A percentile compares a stretch with the other conserved stretches of the same genome.
These are phyloP conservation scores for Leptinotarsa lineolata DNA, from an alignment of 1,140 invertebrate species.

Conservation along the genomic window DNA sequence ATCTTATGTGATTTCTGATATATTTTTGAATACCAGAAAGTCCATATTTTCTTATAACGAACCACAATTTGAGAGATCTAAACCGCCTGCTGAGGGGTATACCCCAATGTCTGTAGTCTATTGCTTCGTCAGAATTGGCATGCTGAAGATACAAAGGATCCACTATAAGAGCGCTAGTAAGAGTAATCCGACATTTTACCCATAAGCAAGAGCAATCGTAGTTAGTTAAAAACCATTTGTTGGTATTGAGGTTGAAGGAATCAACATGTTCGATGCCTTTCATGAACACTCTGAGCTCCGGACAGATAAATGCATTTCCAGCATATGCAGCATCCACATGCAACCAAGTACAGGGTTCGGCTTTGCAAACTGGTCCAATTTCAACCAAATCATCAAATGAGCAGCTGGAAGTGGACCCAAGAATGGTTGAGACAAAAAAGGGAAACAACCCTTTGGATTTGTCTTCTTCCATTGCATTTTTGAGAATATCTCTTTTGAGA, in stretches of 20 bases:
- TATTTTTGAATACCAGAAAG: constrained; percentile 80
- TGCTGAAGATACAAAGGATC: constrained; percentile 92
- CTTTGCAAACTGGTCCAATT: constrained; percentile 78
- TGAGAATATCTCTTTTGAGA: constrained; percentile 74
- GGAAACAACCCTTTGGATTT: constrained; percentile 78
- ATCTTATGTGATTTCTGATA: constrained; percentile 83
- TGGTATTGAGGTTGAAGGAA: constrained; percentile 92
- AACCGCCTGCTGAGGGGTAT: constrained; percentile 87
- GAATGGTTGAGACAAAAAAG: constrained; percentile 81
- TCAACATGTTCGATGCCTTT: constrained; percentile 82
- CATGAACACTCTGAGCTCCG: constrained; percentile 76
- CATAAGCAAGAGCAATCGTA: constrained; percentile 91
- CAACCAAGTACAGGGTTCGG: constrained; percentile 68
- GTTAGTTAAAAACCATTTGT: constrained; percentile 89
- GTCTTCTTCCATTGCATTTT: constrained; percentile 76
- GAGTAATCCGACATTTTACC: constrained; percentile 84
- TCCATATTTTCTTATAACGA: constrained; percentile 83
- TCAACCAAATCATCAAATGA: constrained; percentile 82
- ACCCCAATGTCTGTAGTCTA: constrained; percentile 89
- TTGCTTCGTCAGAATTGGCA: constrained; percentile 69
- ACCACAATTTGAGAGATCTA: constrained; percentile 87
- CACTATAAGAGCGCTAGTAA: constrained; percentile 93
- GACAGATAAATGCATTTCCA: constrained; percentile 82
- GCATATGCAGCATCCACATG: constrained; percentile 84
- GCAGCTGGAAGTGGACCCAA: constrained; percentile 83